These are phyloP conservation scores for Zaprionus nigranus DNA, from an alignment of 1,140 invertebrate genomes.

Conservation along the genomic window DNA sequence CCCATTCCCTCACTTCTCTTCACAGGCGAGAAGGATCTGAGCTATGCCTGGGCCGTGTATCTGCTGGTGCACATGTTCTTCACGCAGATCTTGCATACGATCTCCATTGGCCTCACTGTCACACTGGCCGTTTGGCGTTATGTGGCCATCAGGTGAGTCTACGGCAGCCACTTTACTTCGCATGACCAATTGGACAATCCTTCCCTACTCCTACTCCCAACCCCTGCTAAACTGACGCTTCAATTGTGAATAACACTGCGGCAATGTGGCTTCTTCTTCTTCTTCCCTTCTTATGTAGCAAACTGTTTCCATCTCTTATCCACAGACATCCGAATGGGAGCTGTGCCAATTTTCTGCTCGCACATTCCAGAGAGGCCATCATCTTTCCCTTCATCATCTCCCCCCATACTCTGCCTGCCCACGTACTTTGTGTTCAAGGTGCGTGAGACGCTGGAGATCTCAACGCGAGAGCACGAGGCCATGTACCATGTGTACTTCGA, in stretches of 20 bases:
- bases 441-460: slow-evolving; percentile 75
- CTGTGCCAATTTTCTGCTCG: slow-evolving; percentile 77
- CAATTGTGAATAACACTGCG: slow-evolving; percentile 53
- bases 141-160: slow-evolving; percentile 81
- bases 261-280: slow-evolving; percentile 67
- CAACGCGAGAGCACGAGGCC: slow-evolving; percentile 73
- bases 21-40: slow-evolving; percentile 85
- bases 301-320: slow-evolving; percentile 82
- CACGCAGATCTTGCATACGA: slow-evolving; percentile 91
- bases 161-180: neutral
- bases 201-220: neutral
- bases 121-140: slow-evolving; percentile 89
- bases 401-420: slow-evolving; percentile 90
- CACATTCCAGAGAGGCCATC: slow-evolving; percentile 89
- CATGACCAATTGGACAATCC: neutral
- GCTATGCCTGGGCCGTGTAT: slow-evolving; percentile 89
- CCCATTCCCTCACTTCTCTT: neutral
- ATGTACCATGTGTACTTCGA: slow-evolving; percentile 89
- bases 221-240: slow-evolving; percentile 30
- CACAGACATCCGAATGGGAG: slow-evolving; percentile 87
- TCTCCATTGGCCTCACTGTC: slow-evolving; percentile 94
- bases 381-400: slow-evolving; percentile 90
- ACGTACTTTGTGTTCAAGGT: slow-evolving; percentile 90
- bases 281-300: slow-evolving; percentile 71
- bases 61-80: slow-evolving; percentile 93